These are phyloP conservation scores for Barbus barbus DNA, from an alignment of 2,113 vertebrate species.

Conservation along the genomic window DNA sequence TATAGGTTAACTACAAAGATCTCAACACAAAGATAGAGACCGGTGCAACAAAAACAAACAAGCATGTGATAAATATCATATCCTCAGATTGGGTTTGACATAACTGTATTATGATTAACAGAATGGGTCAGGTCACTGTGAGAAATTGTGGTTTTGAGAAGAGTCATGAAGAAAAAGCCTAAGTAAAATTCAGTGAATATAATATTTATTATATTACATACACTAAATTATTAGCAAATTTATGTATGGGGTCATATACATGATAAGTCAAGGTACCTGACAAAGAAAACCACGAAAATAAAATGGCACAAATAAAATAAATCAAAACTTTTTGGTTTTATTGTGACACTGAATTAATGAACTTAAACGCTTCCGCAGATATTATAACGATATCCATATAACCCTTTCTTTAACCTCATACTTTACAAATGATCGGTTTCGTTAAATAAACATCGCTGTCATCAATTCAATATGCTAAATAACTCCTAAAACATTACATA, in stretches of 20 bases:
- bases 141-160: no score
- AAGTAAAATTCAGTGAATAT: no score
- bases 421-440: background rate
- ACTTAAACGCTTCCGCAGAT: background rate
- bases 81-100: background rate
- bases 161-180: no score
- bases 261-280: background rate
- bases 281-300: background rate
- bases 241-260: background rate
- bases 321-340: background rate
- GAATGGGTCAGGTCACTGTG: no score
- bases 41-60: background rate
- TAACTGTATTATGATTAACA: background rate
- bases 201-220: no score
- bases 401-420: background rate
- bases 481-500: background rate
- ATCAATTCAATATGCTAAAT: background rate
- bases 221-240: background rate
- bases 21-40: background rate
- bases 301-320: background rate
- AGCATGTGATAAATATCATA: background rate
- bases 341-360: background rate
- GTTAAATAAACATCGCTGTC: constrained; percentile 9
- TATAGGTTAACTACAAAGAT: background rate
- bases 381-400: background rate